These are phyloP conservation scores for Heterocephalus glaber DNA, from an alignment of 2,113 vertebrate genomes.

Conservation along the genomic window DNA sequence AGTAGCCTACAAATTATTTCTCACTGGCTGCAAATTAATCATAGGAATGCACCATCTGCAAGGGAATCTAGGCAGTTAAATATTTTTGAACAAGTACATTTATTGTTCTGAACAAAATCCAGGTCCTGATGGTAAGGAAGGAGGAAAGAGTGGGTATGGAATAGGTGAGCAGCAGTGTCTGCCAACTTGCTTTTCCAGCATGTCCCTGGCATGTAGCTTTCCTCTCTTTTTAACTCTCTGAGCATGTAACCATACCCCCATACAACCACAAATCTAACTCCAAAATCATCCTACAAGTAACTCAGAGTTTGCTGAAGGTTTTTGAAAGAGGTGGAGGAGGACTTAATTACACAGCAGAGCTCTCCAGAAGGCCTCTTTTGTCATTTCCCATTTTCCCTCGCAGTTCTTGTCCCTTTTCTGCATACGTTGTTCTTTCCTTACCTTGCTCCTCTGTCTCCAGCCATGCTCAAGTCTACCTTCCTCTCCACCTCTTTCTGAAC, in stretches of 20 bases:
- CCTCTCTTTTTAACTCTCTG: background rate
- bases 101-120: background rate
- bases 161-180: fast-evolving
- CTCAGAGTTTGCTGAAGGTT: background rate
- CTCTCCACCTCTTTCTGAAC: background rate
- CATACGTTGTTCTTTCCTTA: background rate
- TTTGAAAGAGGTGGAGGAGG: background rate
- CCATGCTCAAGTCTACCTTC: background rate
- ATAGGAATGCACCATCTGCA: background rate
- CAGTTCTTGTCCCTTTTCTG: background rate
- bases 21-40: background rate
- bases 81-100: background rate
- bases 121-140: background rate
- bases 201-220: background rate
- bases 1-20: background rate
- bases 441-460: background rate
- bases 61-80: background rate
- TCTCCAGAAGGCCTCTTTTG: background rate
- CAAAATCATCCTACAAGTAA: background rate
- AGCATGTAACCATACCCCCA: background rate
- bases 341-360: background rate
- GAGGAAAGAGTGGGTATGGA: background rate
- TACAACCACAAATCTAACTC: background rate
- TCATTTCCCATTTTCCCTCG: background rate
- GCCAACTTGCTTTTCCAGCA: fast-evolving